Evolutionary conservation across 2,888 invertebrate species (phyloP), one percentile per base, ranked within the genome.

Genomic region (Conistra vaccinii): DNA sequence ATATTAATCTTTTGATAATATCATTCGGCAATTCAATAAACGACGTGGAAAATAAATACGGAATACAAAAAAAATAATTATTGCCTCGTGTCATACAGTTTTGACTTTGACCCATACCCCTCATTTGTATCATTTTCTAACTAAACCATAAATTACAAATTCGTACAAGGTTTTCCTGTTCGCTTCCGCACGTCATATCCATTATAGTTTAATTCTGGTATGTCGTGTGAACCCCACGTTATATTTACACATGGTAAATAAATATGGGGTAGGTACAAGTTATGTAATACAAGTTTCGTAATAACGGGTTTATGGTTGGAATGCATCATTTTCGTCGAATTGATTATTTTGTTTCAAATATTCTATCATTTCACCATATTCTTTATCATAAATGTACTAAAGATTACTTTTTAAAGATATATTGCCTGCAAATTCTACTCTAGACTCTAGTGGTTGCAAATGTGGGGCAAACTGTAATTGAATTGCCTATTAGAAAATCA

Each of bases 41-140:
- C n/a, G n/a, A 51, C n/a, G 14, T 42, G 14, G 3, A 62, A 61
- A 76, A 62, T 23, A 63, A 63, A 14, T 42, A 58, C 7, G 6
- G 6, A 74, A 75, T 23, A 48, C 29, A 65, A 35, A 6, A 61
- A 9, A n/a, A 60, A 61, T 42, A 42, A 42, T 35, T 48, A 63
- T 14, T 58, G 51, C 45, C 45, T 76, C 51, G 51, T 26, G 48
- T n/a, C 29, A 10, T 55, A 45, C 42, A 35, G n/a, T 29, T 51
- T 12, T 48, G 14, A 53, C 42, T 63, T 79, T n/a, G 45, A 39
- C 4, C 51, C 32, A 80, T 80, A 57, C n/a, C n/a, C n/a, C n/a
- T 80, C 51, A 80, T 55, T 80, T 45, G 14, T 45, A 35, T 67
- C 1, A 81, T 78, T 68, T 81, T 63, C 20, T 62, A 63, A 74